Evolutionary conservation across 2,888 invertebrate genomes (phyloP), one percentile per base, ranked within the genome.

Genomic region (Sarcophaga variegata): DNA sequence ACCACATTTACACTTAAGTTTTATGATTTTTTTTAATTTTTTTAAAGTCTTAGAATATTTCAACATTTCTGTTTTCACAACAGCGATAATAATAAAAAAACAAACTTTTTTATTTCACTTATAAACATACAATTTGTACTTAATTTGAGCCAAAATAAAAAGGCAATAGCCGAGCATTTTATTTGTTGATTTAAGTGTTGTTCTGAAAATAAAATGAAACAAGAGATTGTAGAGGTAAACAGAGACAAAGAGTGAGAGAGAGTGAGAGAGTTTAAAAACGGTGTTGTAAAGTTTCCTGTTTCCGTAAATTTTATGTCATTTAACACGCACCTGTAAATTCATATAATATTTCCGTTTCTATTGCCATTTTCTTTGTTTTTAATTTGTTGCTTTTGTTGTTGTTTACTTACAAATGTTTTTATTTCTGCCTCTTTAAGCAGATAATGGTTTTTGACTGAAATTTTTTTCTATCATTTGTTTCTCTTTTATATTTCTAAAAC

Each of bases 31-130:
- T 6, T 37, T 2, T 6, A 37, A 6, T 1, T 37, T 37, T 37
- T 37, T 37, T 37, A 37, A 37, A 37, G 6, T 27, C 27, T 96
- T 96, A 14, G 14, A 14, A 2, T 49, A 79, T 70, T 85, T 62
- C 79, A 14, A 2, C 14, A 79, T 70, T 85, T 62, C 79, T 60
- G 78, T 62, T 11, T 49, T 3, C 1, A 37, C 37, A 37, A 37
- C 37, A 37, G 37, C 37, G 37, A 37, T 37, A 37, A 37, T 37
- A 37, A 49, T 14, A 14, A 49, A 49, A 49, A 49, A 49, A 49
- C 2, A 1, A 12, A 12, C 12, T 4, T 27, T 37, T 37, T 37
- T 14, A 49, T 49, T 14, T 49, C 14, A 49, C 1, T 2, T 14
- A 49, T 49, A 49, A 49, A 14, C 3, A 49, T 0, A 14, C 14